Evolutionary conservation across 2,113 vertebrate species (phyloP).

Genomic region (Chaetorhynchus papuensis): DNA sequence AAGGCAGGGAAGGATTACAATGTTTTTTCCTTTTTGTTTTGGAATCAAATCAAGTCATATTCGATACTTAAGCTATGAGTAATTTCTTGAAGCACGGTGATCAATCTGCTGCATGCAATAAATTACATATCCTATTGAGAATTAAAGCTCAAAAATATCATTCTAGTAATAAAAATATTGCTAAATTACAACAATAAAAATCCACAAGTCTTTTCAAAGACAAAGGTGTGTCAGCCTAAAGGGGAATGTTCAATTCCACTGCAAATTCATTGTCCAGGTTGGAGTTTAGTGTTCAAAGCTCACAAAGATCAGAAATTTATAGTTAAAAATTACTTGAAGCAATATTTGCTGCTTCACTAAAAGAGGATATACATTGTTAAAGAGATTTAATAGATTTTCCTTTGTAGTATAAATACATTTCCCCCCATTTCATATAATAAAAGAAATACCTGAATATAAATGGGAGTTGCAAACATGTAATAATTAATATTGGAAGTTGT

Average conservation of each 20-base stretch:
- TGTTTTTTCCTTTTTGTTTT: background rate
- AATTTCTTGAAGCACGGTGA: background rate
- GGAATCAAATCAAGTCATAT: background rate
- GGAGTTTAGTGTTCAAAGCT: background rate
- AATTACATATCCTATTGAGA: background rate
- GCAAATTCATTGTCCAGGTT: background rate
- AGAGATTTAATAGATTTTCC: background rate
- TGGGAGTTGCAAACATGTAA: background rate
- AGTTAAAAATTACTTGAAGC: background rate
- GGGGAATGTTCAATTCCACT: background rate
- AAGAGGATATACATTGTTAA: background rate
- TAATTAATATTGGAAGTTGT: background rate
- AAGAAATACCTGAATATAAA: background rate
- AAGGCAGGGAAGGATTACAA: background rate
- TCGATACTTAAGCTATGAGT: rapidly evolving
- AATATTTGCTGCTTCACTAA: background rate
- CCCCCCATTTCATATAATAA: rapidly evolving
- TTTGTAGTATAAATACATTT: background rate
- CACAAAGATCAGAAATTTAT: background rate
- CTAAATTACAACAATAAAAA: background rate
- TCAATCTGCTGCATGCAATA: background rate
- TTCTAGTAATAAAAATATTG: background rate
- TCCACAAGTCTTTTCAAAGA: background rate
- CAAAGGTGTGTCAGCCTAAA: background rate
- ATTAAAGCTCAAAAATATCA: background rate